Percentiles rank a stretch among this genome's conserved stretches.
Conservation (phyloP, 2,797 vertebrate species). For the Tokudaia muenninki region DNA sequence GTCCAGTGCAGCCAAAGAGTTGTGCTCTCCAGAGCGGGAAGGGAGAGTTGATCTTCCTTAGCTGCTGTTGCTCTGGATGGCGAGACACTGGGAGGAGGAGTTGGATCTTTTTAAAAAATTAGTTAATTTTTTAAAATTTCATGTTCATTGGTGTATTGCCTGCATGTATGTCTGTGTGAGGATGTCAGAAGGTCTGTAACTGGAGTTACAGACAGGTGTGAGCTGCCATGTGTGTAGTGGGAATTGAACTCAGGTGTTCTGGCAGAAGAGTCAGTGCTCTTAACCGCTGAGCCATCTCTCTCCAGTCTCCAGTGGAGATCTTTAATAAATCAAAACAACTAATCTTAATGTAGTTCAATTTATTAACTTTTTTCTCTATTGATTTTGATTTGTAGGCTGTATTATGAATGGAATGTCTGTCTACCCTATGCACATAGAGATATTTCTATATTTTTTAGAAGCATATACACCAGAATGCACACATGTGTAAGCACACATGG, state of each 20-base stretch:
- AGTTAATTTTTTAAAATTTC: neutral
- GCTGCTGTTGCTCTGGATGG: no score
- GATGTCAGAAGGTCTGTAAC: neutral
- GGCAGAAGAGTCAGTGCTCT: neutral
- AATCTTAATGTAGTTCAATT: slow-evolving; percentile 42
- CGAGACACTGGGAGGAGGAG: no score
- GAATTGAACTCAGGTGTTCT: neutral
- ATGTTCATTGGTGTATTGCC: neutral
- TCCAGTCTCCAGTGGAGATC: neutral
- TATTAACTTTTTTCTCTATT: slow-evolving; percentile 45
- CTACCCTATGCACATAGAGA: neutral
- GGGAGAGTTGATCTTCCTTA: no score
- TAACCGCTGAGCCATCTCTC: neutral
- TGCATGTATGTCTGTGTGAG: neutral
- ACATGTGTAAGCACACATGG: neutral
- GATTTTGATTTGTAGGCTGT: slow-evolving; percentile 37
- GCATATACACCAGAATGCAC: no score
- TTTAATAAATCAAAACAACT: slow-evolving; percentile 18
- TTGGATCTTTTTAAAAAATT: neutral
- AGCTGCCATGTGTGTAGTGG: neutral
- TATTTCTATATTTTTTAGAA: slow-evolving; percentile 30
- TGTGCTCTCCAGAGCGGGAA: no score
- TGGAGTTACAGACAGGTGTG: neutral
- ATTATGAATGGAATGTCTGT: slow-evolving; percentile 38
- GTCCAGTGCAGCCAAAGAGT: no score